Evolutionary conservation across 2,888 invertebrate species (phyloP).

Genomic region (Nemapogon koenigi): DNA sequence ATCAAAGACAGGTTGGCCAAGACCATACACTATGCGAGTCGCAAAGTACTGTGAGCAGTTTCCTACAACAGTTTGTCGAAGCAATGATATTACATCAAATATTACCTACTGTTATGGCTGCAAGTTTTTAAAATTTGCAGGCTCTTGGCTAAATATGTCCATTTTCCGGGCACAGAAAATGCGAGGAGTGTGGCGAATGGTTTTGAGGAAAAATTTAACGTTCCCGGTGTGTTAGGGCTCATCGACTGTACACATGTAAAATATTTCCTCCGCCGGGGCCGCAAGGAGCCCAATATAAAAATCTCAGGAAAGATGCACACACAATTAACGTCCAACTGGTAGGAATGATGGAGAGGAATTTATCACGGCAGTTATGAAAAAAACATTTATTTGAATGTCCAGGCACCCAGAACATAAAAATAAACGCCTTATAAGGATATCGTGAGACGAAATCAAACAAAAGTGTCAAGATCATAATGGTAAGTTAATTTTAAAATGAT

Average conservation of each 20-base stretch:
- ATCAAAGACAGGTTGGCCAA: constrained; percentile 8
- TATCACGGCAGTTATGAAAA: no score
- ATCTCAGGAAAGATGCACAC: not conserved
- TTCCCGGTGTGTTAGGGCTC: not conserved
- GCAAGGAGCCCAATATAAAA: not conserved
- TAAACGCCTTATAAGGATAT: no score
- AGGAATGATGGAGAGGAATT: no score
- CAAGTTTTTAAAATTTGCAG: not conserved
- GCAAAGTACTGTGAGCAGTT: constrained; percentile 1
- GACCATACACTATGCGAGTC: constrained; percentile 5
- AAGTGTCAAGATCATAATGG: no score
- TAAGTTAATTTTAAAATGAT: no score
- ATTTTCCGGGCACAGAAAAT: not conserved
- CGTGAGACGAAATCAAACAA: no score
- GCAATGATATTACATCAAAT: no score
- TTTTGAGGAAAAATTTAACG: not conserved
- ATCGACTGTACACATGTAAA: not conserved
- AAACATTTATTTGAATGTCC: no score
- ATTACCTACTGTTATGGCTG: no score
- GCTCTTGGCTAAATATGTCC: not conserved
- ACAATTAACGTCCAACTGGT: not conserved
- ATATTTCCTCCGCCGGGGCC: not conserved
- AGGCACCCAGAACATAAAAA: no score
- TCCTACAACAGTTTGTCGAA: not conserved
- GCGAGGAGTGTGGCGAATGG: not conserved